A percentile compares a stretch with the other conserved stretches of the same genome.
These are phyloP conservation scores for Thunnus maccoyii DNA, from an alignment of 2,113 vertebrate genomes.

Conservation along the genomic window DNA sequence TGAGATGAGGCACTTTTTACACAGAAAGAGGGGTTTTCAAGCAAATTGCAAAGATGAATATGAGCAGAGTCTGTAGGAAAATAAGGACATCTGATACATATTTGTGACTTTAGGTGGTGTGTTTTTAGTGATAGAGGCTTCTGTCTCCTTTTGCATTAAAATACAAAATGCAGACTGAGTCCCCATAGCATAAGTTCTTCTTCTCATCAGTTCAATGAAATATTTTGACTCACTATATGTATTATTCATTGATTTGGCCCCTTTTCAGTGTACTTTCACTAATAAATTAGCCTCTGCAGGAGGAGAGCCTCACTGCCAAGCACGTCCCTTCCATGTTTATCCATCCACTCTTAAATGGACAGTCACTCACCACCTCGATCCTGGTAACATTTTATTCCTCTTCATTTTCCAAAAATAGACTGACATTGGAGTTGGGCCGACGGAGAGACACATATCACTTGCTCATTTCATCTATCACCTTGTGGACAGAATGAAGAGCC, in stretches of 20 bases:
- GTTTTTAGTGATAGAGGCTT: background rate
- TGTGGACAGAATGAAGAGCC: conserved; percentile 41
- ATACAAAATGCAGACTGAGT: background rate
- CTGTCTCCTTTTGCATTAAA: conserved; percentile 18
- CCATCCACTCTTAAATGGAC: conserved; percentile 17
- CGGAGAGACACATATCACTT: conserved; percentile 36
- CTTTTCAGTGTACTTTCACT: conserved; percentile 30
- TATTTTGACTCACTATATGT: conserved; percentile 3
- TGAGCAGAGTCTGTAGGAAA: conserved; percentile 1
- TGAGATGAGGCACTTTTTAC: background rate
- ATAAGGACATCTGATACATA: background rate
- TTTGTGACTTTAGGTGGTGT: background rate
- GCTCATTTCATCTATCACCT: conserved; percentile 39
- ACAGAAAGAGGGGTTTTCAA: background rate
- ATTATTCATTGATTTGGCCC: background rate
- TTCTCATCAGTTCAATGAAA: conserved; percentile 22
- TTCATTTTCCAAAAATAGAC: conserved; percentile 55
- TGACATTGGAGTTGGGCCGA: conserved; percentile 3
- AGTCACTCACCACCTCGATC: conserved; percentile 19
- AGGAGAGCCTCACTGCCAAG: conserved; percentile 34
- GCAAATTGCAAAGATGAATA: conserved; percentile 20
- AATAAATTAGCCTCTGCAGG: conserved; percentile 34
- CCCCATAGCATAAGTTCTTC: background rate
- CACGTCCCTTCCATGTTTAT: conserved; percentile 15
- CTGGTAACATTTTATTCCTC: conserved; percentile 40